phyloP scores from a whole-genome alignment of 2,888 invertebrate genomes.

The Argyresthia goedartella region DNA sequence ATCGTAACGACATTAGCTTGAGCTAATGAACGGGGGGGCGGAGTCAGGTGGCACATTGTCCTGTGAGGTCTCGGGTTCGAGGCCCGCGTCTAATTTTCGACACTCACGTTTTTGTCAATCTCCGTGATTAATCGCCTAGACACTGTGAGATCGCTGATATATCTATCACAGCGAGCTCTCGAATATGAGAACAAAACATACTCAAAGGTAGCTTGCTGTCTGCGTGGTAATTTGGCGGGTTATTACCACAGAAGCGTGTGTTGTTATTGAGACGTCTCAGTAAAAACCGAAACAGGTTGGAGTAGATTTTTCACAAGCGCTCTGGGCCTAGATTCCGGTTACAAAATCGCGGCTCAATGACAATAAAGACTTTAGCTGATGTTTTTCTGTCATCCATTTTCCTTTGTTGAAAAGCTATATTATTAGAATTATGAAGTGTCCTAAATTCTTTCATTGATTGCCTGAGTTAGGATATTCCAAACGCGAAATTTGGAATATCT shows the following conservation, averaged over 20 bases:
- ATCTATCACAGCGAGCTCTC: no score
- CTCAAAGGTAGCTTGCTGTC: no score
- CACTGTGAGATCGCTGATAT: conserved; percentile 38
- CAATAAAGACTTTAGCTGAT: no score
- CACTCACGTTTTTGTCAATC: conserved; percentile 66
- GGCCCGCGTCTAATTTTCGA: conserved; percentile 55
- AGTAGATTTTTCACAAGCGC: neutral
- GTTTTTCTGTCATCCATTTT: no score
- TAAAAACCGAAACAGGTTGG: neutral
- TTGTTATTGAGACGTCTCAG: neutral
- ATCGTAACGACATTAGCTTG: conserved; percentile 13
- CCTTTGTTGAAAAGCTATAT: no score
- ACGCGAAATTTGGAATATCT: no score
- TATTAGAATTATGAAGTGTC: no score
- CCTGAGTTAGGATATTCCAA: no score
- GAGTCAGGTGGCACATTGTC: conserved; percentile 39
- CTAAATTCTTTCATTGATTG: no score
- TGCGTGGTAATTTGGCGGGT: no score
- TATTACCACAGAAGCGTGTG: no score
- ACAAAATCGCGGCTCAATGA: neutral
- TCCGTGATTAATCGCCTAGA: conserved; percentile 40
- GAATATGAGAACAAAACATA: no score
- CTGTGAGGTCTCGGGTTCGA: conserved; percentile 55
- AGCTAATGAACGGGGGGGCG: conserved; percentile 59
- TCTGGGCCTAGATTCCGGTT: neutral